Evolutionary conservation across 2,888 invertebrate species (phyloP).

Genomic region (Eurytoma adleriae): DNA sequence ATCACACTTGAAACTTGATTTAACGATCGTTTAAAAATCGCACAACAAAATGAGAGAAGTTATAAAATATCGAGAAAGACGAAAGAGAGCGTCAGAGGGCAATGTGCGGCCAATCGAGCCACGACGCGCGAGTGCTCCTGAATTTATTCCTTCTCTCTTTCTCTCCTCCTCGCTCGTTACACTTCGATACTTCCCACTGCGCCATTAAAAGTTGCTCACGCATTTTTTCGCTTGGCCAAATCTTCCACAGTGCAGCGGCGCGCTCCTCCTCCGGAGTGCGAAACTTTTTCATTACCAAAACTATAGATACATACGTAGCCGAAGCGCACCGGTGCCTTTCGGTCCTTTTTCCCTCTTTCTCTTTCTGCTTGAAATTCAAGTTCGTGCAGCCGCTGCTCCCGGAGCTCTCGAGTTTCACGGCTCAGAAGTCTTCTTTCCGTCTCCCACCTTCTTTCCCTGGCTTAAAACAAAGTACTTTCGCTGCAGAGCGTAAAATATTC

Average conservation of each 20-base stretch:
- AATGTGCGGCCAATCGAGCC: neutral
- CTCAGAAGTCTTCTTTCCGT: constrained; percentile 28
- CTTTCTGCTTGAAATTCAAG: neutral
- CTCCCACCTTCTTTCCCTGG: neutral
- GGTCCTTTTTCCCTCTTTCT: constrained; percentile 1
- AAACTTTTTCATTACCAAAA: constrained; percentile 34
- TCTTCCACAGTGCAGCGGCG: neutral
- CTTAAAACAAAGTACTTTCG: constrained; percentile 38
- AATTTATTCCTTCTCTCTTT: neutral
- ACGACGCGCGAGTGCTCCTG: neutral
- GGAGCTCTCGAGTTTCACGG: constrained; percentile 27
- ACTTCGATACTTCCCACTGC: constrained; percentile 15
- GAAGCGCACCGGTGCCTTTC: neutral
- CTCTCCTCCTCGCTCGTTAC: constrained; percentile 13
- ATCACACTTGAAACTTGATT: constrained; percentile 34
- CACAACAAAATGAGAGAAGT: neutral
- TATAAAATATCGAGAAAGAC: neutral
- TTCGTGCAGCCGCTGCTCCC: neutral
- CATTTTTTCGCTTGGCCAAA: constrained; percentile 25
- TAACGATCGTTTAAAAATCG: constrained; percentile 39
- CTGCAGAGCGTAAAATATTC: constrained; percentile 26
- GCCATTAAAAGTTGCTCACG: constrained; percentile 39
- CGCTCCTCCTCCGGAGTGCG: neutral
- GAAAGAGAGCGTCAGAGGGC: neutral
- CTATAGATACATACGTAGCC: constrained; percentile 19